Evolutionary conservation across 2,797 vertebrate genomes (phyloP).

Genomic region (Arrhamphus sclerolepis): DNA sequence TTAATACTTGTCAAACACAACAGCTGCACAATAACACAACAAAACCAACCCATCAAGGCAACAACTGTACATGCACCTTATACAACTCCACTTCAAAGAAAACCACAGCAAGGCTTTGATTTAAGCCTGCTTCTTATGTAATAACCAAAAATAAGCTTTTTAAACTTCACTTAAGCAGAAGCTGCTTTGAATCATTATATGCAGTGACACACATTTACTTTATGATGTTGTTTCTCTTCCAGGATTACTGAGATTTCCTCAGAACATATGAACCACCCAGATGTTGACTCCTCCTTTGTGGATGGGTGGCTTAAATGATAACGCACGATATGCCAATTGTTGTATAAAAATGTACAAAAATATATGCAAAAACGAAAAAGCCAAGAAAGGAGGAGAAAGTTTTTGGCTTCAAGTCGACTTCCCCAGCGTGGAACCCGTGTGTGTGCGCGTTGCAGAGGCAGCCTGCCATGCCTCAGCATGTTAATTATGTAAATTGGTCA

Average conservation of each 20-base stretch:
- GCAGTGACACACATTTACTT: background rate
- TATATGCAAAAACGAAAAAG: conserved; percentile 22
- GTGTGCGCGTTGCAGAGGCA: conserved; percentile 32
- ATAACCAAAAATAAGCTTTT: conserved; percentile 9
- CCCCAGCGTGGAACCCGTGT: conserved; percentile 10
- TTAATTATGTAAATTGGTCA: conserved; percentile 78
- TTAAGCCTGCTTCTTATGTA: conserved; percentile 9
- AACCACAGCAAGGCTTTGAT: conserved; percentile 4
- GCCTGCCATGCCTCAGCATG: conserved; percentile 56
- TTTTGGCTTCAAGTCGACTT: conserved; percentile 38
- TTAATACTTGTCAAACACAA: too few species aligned
- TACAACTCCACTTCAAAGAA: conserved; percentile 11
- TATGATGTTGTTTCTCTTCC: background rate
- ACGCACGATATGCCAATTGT: background rate
- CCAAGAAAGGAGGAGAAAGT: conserved; percentile 7
- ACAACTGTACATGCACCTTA: background rate
- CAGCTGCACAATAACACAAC: background rate
- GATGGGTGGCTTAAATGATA: background rate
- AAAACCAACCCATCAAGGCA: background rate
- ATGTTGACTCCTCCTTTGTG: background rate
- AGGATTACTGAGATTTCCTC: background rate
- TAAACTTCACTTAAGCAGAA: background rate
- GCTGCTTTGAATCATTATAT: conserved; percentile 4
- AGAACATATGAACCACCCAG: background rate
- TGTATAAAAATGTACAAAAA: background rate